These are phyloP conservation scores for Corvus moneduloides DNA, from an alignment of 2,113 vertebrate genomes.

Conservation along the genomic window DNA sequence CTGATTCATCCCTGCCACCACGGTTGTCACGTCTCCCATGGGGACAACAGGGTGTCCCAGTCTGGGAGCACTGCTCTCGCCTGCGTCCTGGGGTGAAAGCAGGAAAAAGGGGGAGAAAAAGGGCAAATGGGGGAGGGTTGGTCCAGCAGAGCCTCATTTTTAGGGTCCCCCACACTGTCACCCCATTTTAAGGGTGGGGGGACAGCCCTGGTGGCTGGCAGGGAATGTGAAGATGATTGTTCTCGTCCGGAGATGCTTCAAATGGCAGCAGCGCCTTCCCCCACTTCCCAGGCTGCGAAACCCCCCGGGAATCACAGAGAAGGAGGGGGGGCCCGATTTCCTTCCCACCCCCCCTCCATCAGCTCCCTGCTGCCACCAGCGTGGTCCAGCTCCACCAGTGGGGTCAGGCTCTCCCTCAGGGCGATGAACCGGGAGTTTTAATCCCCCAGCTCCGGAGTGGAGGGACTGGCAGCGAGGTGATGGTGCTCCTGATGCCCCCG, in stretches of 20 bases:
- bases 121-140: background rate
- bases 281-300: background rate
- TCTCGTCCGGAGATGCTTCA: background rate
- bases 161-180: background rate
- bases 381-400: background rate
- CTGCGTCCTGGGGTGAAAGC: background rate
- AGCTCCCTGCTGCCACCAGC: background rate
- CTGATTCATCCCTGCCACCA: background rate
- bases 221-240: too few relatives aligned
- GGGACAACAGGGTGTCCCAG: background rate
- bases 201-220: background rate
- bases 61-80: background rate
- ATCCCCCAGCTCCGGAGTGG: background rate
- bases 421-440: background rate
- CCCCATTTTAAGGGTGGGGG: background rate
- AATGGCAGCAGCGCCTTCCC: background rate
- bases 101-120: background rate
- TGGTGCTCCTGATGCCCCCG: rapidly evolving
- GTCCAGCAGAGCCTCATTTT: background rate
- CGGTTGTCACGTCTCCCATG: background rate
- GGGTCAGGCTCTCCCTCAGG: background rate
- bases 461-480: background rate
- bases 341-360: background rate
- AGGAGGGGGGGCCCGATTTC: rapidly evolving
- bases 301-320: background rate